Conservation (phyloP, 2,113 vertebrate genomes). For the Anthoscopus minutus region DNA sequence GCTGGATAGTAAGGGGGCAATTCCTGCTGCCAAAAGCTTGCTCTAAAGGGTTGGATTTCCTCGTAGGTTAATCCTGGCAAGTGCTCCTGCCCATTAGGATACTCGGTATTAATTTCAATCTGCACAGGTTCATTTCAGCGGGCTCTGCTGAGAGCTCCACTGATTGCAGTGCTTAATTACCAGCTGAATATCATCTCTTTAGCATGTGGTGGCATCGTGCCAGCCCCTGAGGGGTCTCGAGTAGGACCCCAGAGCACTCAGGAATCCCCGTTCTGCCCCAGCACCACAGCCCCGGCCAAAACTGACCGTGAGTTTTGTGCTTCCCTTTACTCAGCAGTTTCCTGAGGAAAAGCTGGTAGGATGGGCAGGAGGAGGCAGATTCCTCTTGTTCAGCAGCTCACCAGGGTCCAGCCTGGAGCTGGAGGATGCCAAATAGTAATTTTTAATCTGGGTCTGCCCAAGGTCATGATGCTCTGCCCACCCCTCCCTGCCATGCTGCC, state of each 20-base stretch:
- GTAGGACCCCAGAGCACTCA: fast-evolving
- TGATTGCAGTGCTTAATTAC: conserved; percentile 39
- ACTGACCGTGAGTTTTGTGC: background rate
- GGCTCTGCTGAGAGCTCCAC: conserved; percentile 19
- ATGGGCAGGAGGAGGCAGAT: background rate
- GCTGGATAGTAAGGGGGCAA: background rate
- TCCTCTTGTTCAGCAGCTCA: background rate
- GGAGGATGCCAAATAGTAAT: background rate
- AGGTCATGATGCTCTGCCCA: background rate
- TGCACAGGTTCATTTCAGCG: background rate
- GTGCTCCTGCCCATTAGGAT: background rate
- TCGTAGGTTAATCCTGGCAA: background rate
- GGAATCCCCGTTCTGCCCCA: fast-evolving
- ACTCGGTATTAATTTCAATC: background rate
- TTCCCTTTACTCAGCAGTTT: conserved; percentile 14
- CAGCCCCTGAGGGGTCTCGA: background rate
- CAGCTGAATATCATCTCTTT: background rate
- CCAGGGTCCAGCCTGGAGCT: background rate
- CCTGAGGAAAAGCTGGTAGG: background rate
- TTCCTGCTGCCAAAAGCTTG: background rate
- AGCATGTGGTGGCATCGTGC: background rate
- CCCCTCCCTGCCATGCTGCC: background rate
- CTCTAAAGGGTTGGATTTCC: background rate
- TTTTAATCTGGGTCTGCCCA: conserved; percentile 4
- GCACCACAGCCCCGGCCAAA: fast-evolving